Evolutionary conservation across 2,888 invertebrate genomes (phyloP), one percentile per base, ranked within the genome.

Genomic region (Ditula angustiorana): DNA sequence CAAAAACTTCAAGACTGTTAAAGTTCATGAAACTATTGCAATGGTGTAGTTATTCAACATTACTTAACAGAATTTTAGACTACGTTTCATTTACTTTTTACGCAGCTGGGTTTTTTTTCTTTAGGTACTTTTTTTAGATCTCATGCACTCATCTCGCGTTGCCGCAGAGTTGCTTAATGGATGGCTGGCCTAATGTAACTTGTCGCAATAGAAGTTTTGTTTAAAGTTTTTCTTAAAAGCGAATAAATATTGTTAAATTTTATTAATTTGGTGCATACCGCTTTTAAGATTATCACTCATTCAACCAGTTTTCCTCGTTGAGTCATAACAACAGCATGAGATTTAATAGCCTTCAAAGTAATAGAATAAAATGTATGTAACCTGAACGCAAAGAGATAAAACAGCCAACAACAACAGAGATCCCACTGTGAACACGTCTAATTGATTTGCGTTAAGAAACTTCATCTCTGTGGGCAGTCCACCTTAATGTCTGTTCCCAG

Each of bases 401-500:
- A 57, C 37, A 35, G 52, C 28, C 58, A 26, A 63, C 57, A 56
- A 47, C 52, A 68, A 69, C 68, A 60, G 61, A 68, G 61, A 67
- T 63, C 81, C 79, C 74, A 79, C 77, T 75, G 82, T 58, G 79
- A 74, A 74, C 71, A 74, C 69, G 70, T 78, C 78, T 80, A 81
- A 84, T 82, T 80, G 80, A 80, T 83, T 77, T 76, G 71, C 74
- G 69, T 73, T 64, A 66, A 71, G 73, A 67, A 69, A 69, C 56
- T 56, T 60, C 24, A 52, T 59, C 80, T 37, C 82, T 67, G 76
- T 79, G 71, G 82, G 82, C 67, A 78, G 76, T 72, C 79, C 63
- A 67, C 60, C 70, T 73, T 78, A 77, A 78, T 77, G 86, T 85
- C 89, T 75, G 75, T 81, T 84, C 81, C 76, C 79, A 77, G 77